Evolutionary conservation across 2,113 vertebrate genomes (phyloP), one percentile per base, ranked within the genome.

Genomic region (Elephantulus edwardii): DNA sequence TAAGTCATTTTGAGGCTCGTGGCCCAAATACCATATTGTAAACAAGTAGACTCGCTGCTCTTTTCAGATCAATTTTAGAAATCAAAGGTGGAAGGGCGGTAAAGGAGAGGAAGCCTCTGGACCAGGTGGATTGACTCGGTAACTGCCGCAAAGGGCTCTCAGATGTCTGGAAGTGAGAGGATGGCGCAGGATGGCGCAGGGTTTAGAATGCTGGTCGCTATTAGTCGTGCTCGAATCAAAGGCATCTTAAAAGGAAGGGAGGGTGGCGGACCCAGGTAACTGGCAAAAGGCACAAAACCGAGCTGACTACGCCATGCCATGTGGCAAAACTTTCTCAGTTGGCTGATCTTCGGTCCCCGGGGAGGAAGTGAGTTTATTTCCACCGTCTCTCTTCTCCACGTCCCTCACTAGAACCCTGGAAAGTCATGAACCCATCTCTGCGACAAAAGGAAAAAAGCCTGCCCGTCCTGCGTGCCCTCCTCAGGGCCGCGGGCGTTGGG

Each of bases 311-410:
- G 62, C 40, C 38, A 66, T 40, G 44, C 66, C 86, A 6, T 6
- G 74, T 56, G 16, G 85, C 66, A 64, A 75, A 95, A 95, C 91
- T 95, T 95, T 83, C 44, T n/a, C n/a, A 8, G 50, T 85, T 60
- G 26, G 81, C 14, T 52, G 60, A 38, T 66, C 62, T 66, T 64
- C 11, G 28, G 38, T 13, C 44, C 30, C 70, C 3, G 30, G 30
- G 44, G 54, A 56, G 54, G 52, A 74, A 70, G 42, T 54, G 56
- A 2, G 46, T 42, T 62, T n/a, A 4, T 87, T 80, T 74, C 66
- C 85, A 75, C 33, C 38, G 4, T 22, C 54, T 19, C 6, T 24
- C 56, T 24, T 4, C 2, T 72, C 77, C 83, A 52, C 13, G 46
- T 77, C 62, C 40, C 83, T 52, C 30, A 24, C 22, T 33, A 24